Conservation (phyloP, 2,797 vertebrate species). For the Tangara arthus region DNA sequence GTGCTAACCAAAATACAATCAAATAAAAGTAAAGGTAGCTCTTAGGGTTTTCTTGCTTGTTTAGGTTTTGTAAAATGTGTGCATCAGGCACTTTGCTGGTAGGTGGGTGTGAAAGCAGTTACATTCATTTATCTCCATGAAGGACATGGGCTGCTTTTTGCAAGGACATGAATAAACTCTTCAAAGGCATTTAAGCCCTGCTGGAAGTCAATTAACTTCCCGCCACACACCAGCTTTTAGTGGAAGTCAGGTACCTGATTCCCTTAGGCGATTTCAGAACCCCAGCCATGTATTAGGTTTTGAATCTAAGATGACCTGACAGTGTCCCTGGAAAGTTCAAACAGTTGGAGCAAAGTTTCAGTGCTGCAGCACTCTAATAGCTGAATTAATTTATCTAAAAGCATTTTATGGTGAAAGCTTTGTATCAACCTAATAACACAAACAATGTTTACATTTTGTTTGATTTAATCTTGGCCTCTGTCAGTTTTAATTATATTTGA, state of each 20-base stretch:
- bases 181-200: neutral
- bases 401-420: neutral
- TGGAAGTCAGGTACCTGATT: neutral
- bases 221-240: neutral
- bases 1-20: neutral
- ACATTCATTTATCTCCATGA: neutral
- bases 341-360: neutral
- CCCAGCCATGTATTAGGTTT: neutral
- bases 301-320: constrained; percentile 25
- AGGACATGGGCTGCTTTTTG: neutral
- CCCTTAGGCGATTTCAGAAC: neutral
- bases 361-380: neutral
- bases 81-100: neutral
- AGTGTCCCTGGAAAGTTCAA: neutral
- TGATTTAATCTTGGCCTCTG: constrained; percentile 11
- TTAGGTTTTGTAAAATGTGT: neutral
- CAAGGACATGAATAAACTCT: neutral
- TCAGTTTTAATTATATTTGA: constrained; percentile 21
- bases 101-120: neutral
- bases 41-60: neutral
- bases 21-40: neutral
- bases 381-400: constrained; percentile 52
- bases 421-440: neutral
- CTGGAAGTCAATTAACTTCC: neutral
- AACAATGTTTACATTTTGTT: constrained; percentile 21